Evolutionary conservation across 2,113 vertebrate genomes (phyloP), one percentile per base, ranked within the genome.

Genomic region (Oncorhynchus keta): DNA sequence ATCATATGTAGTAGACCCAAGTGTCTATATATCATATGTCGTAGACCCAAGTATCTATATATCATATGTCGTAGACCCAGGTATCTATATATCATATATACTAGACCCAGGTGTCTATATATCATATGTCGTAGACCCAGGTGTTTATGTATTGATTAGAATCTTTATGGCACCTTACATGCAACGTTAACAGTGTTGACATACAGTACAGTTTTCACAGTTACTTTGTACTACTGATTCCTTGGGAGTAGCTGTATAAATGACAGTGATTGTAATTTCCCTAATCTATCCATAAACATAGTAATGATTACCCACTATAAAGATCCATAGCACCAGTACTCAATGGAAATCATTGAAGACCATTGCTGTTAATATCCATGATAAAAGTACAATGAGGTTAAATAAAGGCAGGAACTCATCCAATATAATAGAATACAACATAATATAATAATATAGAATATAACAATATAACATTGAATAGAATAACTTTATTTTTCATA

Each of bases 91-190:
- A 30, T 30, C 30, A 30, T 30, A 30, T 30, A 4, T 30, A 3
- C 30, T 30, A 30, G 30, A 30, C 30, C 30, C 30, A 30, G 30
- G 30, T 30, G 4, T 30, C 3, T 30, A 30, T 28, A 1, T 24
- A 24, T 24, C 24, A 24, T 24, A 24, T 24, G 24, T 24, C n/a
- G n/a, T 51, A 59, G 5, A 61, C 59, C 59, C 59, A n/a, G 1
- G n/a, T n/a, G 5, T 81, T 76, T 85, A 68, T 79, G 77, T 88
- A 87, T 86, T 68, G 76, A 79, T 84, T 86, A 30, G 64, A 75
- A 83, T 85, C 77, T 76, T 75, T 65, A 55, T 61, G 66, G 65
- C 70, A 45, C 51, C 71, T 81, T 81, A 84, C 79, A 84, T 64
- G 55, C 74, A 74, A 86, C 57, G 79, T 83, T 85, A 85, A 83